These are phyloP conservation scores for Propithecus perrieri DNA, from an alignment of 2,797 vertebrate genomes.

Conservation along the genomic window DNA sequence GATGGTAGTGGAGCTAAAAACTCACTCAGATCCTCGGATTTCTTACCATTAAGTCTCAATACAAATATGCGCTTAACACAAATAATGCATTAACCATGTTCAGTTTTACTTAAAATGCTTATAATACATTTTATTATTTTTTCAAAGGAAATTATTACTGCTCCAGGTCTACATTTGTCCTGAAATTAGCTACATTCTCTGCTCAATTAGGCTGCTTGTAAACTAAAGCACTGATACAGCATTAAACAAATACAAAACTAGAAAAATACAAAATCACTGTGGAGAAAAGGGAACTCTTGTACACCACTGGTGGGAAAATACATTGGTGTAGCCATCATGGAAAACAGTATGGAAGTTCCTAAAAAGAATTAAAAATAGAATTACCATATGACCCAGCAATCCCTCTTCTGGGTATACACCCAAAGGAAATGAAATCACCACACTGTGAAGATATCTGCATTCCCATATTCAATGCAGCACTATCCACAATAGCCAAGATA, in stretches of 20 bases:
- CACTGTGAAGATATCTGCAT: background rate
- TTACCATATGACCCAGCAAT: background rate
- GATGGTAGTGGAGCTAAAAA: background rate
- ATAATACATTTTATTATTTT: background rate
- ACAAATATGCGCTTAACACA: background rate
- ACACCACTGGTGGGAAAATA: background rate
- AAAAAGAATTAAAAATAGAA: background rate
- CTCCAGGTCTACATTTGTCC: background rate
- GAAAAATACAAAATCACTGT: conserved; percentile 31
- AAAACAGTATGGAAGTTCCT: background rate
- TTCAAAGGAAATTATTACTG: background rate
- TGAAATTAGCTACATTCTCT: conserved; percentile 7
- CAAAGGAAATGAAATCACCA: background rate
- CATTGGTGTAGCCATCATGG: background rate
- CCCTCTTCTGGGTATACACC: background rate
- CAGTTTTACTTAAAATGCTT: background rate
- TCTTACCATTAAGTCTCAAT: background rate
- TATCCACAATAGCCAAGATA: background rate
- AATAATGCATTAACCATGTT: background rate
- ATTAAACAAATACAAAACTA: background rate
- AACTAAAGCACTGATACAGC: background rate
- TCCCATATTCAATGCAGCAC: background rate
- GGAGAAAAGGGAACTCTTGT: background rate
- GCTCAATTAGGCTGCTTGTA: background rate
- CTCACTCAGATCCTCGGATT: background rate